These are phyloP conservation scores for Sander lucioperca DNA, from an alignment of 2,113 vertebrate species.

Conservation along the genomic window DNA sequence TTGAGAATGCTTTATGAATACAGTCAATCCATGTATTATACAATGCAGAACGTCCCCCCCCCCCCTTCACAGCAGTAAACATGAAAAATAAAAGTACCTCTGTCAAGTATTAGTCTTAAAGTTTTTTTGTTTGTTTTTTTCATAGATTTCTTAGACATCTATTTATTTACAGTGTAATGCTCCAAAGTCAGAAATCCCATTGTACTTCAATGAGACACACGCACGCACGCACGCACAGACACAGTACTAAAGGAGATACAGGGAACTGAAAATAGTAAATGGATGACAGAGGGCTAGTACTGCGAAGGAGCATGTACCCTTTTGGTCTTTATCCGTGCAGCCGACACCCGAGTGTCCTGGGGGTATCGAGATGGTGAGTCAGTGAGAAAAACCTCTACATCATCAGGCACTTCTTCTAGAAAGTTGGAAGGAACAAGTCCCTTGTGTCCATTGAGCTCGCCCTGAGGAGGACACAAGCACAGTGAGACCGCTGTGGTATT, in stretches of 20 bases:
- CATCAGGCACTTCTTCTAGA: conserved; percentile 99
- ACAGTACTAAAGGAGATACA: conserved; percentile 73
- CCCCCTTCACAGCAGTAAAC: conserved; percentile 76
- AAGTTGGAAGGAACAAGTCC: conserved; percentile 99
- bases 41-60: conserved; percentile 69
- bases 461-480: conserved; percentile 80
- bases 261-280: conserved; percentile 75
- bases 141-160: conserved; percentile 67
- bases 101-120: conserved; percentile 74
- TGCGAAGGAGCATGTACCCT: conserved; percentile 92
- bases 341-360: conserved; percentile 82
- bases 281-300: conserved; percentile 85
- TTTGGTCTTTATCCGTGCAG: conserved; percentile 92
- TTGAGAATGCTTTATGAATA: conserved; percentile 85
- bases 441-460: conserved; percentile 97
- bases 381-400: conserved; percentile 96
- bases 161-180: conserved; percentile 77
- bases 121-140: conserved; percentile 55
- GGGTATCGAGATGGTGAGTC: conserved; percentile 88
- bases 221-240: conserved; percentile 76
- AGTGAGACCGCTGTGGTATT: conserved; percentile 20
- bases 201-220: conserved; percentile 60
- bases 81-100: conserved; percentile 81
- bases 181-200: conserved; percentile 69
- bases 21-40: conserved; percentile 70